phyloP scores from a whole-genome alignment of 2,888 invertebrate species.

The Drosophila ustulata region DNA sequence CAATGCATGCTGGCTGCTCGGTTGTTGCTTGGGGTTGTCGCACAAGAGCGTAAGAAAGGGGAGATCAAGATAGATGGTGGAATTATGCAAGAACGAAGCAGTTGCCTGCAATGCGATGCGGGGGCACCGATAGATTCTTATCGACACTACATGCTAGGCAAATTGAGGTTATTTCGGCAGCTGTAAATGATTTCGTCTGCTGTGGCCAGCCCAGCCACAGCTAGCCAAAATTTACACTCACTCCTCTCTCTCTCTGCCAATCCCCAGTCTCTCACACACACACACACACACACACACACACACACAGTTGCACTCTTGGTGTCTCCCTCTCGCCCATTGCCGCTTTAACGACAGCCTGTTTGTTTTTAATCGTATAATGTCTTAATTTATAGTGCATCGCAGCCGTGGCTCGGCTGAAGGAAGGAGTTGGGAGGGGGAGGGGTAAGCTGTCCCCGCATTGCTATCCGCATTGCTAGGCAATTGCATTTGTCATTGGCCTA shows the following conservation, averaged over 20 bases:
- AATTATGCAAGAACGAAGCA: constrained; percentile 32
- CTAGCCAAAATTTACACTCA: constrained; percentile 42
- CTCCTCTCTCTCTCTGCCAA: constrained; percentile 10
- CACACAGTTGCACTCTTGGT: background rate
- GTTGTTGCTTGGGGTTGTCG: constrained; percentile 24
- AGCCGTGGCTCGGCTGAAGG: constrained; percentile 17
- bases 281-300: background rate
- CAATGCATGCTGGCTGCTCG: constrained; percentile 18
- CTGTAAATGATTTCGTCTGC: constrained; percentile 38
- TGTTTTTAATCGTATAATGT: constrained; percentile 84
- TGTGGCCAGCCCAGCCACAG: constrained; percentile 10
- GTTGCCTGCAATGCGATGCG: constrained; percentile 4
- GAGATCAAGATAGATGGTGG: constrained; percentile 46
- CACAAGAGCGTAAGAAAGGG: constrained; percentile 22
- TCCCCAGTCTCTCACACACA: constrained; percentile 7
- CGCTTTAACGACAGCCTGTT: constrained; percentile 77
- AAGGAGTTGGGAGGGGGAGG: background rate
- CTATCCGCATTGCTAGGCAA: constrained; percentile 60
- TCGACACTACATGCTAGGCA: background rate
- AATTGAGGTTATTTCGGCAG: background rate
- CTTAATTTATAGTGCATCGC: constrained; percentile 82
- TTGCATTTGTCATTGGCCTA: constrained; percentile 80
- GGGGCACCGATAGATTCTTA: background rate
- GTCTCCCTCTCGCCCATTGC: constrained; percentile 14
- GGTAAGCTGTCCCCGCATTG: constrained; percentile 29